Conservation (phyloP, 1,140 invertebrate genomes). For the Stenopsyche tienmushanensis region DNA sequence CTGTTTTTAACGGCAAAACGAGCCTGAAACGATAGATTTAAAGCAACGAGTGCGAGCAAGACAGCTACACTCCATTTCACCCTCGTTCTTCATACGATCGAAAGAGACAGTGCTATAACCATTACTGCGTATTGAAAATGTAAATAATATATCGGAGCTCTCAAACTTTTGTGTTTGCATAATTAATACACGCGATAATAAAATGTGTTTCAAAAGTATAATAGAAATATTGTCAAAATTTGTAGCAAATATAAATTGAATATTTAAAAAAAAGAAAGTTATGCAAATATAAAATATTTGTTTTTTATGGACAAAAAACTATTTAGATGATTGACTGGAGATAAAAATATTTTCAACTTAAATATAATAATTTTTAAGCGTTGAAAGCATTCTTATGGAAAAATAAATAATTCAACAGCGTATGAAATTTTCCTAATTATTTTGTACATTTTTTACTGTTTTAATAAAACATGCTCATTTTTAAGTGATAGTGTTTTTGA, state of each 20-base stretch:
- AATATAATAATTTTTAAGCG: no score
- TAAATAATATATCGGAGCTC: neutral
- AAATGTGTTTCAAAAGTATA: no score
- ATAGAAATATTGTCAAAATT: no score
- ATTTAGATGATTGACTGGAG: neutral
- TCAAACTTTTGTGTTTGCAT: conserved; percentile 11
- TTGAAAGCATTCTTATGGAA: no score
- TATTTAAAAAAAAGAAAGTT: neutral
- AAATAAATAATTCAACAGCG: no score
- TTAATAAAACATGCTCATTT: no score
- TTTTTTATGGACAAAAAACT: neutral
- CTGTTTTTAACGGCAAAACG: conserved; percentile 38
- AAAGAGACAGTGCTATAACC: neutral
- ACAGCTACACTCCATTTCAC: conserved; percentile 5
- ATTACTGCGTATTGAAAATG: neutral
- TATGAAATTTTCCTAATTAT: no score
- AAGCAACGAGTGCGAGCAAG: conserved; percentile 20
- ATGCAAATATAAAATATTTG: neutral
- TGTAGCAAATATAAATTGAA: no score
- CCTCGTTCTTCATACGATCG: neutral
- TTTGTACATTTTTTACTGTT: no score
- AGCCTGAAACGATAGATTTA: neutral
- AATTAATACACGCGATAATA: no score
- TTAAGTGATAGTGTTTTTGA: no score
- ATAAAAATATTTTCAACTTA: no score